Base-by-base conservation (phyloP, 2,888 invertebrate genomes). In the Drosophila monieri region DNA sequence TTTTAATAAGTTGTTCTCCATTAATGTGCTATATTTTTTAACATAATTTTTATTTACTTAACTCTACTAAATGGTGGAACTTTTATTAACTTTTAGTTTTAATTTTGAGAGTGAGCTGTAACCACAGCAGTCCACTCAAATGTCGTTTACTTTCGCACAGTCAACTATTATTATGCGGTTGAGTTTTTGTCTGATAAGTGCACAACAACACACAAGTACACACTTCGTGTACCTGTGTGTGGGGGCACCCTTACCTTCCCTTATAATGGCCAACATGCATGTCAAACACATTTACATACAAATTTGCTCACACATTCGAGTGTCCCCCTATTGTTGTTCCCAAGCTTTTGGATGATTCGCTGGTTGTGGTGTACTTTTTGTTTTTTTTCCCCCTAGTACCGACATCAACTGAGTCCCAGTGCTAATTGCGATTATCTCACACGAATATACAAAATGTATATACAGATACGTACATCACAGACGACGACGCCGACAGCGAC, bases 341-440 rank as follows among this genome's bases (percentile, higher is more conserved):
- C 78, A 74, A 57, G 78, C 73, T 77, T 57, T 47, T 76, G 55
- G 74, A 58, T 75, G 75, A 72, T 60, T 73, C 71, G 47, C 18
- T 62, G 70, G 68, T 57, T 58, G 66, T 67, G 62, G 43, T 15
- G 59, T 35, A 35, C n/a, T 18, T 41, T 15, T 66, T 68, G 71
- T 64, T 68, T 71, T 60, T 69, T 67, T 15, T 18, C 67, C 51
- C 51, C 48, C 54, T 52, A 64, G 53, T 47, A 61, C 77, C 18
- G 47, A 12, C 57, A 49, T 21, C 23, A 64, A 61, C 54, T 67
- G 68, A 64, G 61, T 74, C 68, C 57, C 66, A 84, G 88, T 86
- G 88, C 86, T 89, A 88, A 89, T 88, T 88, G 85, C 76, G 89
- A 86, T 88, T 88, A 88, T 89, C 89, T 88, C 86, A 86, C 78